Base-by-base conservation (phyloP, 2,113 vertebrate species). In the Naja naja region DNA sequence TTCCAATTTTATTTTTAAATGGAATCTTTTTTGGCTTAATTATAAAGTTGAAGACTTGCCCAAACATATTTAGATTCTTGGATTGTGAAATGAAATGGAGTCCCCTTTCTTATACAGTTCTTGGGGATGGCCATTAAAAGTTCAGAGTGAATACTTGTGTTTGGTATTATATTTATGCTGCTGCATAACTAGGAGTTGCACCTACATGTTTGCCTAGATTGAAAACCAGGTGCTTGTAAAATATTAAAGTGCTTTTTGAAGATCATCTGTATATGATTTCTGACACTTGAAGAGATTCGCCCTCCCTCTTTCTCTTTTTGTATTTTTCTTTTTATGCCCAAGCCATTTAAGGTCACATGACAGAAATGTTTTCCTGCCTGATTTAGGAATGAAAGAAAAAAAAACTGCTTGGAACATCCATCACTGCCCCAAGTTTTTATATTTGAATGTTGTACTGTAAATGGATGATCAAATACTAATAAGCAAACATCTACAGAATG, bases 241-340 rank as follows among this genome's bases (percentile, higher is more conserved):
- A 47, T 86, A 53, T 87, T 53, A 27, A 86, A 92, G 56, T 23
- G 20, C 47, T 87, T 58, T 90, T 52, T 60, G 30, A 81, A 87
- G 20, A 6, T 87, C 88, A 53, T 89, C 55, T 58, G 14, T 87
- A 30, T 0, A 2, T 39, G 58, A 0, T 53, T 93, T 93, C 74
- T 96, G 93, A 95, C 94, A 94, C 96, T 96, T 95, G 93, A 92
- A 88, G 93, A 96, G 94, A 88, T 95, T 89, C n/a, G 53, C 88
- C 22, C 20, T 56, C 87, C 12, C 87, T 89, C 52, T 27, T n/a
- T 88, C n/a, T 88, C 23, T 7, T 55, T n/a, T 89, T 30, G 27
- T 87, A 30, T 87, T 87, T 47, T 49, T 87, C 45, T 87, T 52
- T 53, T n/a, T 16, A 85, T 43, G 30, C 23, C 20, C 22, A 30